Percentiles rank a stretch among this genome's conserved stretches.
phyloP scores from a whole-genome alignment of 2,797 vertebrate species.

The Cottoperca gobio region DNA sequence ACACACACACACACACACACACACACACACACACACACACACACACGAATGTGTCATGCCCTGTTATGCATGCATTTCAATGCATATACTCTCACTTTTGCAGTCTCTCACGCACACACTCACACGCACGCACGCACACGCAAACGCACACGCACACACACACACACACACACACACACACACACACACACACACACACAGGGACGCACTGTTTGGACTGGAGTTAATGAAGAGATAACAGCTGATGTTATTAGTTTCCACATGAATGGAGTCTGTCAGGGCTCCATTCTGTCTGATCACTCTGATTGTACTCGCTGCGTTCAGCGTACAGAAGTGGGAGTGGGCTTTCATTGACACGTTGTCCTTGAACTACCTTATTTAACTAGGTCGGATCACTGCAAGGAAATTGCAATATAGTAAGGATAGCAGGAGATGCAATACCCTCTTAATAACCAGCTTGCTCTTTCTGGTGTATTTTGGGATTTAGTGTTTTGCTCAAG shows the following conservation, averaged over 20 bases:
- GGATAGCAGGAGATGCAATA: background rate
- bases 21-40: background rate
- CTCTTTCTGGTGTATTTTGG: background rate
- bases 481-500: background rate
- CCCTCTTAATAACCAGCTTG: background rate
- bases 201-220: slow-evolving; percentile 88
- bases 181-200: slow-evolving; percentile 22
- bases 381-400: slow-evolving; percentile 32
- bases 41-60: slow-evolving; percentile 23
- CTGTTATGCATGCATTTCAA: slow-evolving; percentile 29
- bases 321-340: slow-evolving; percentile 21
- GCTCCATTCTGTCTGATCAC: slow-evolving; percentile 38
- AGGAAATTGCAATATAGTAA: background rate
- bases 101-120: slow-evolving; percentile 20
- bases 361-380: slow-evolving; percentile 54
- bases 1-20: slow-evolving; percentile 32
- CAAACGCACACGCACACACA: background rate
- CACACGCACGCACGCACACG: slow-evolving; percentile 7
- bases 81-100: slow-evolving; percentile 27
- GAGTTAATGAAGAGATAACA: slow-evolving; percentile 95
- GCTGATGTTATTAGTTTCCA: slow-evolving; percentile 91
- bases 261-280: slow-evolving; percentile 58
- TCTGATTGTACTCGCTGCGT: slow-evolving; percentile 10
- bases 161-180: slow-evolving; percentile 30
- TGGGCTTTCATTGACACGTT: slow-evolving; percentile 21